phyloP scores from a whole-genome alignment of 2,113 vertebrate genomes.

The Haplochromis vanheusdeni region DNA sequence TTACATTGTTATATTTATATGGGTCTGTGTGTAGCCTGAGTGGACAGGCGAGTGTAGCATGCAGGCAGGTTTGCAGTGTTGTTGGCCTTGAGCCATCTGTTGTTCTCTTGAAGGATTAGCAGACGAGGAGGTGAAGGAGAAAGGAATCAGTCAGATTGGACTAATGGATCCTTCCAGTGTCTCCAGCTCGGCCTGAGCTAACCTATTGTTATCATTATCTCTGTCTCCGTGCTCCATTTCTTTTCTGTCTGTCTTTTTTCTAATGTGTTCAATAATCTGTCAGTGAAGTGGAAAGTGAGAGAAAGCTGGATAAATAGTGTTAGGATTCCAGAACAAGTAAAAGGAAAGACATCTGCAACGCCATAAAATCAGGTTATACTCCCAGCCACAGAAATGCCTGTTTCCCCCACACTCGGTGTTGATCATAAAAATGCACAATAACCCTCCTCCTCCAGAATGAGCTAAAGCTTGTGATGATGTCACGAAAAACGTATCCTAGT shows the following conservation, averaged over 20 bases:
- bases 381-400: not conserved
- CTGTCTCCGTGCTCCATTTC: constrained; percentile 17
- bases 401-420: not conserved
- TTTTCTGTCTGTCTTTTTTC: not conserved
- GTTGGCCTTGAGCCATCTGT: constrained; percentile 52
- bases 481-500: not conserved
- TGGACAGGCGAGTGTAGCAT: not conserved
- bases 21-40: not conserved
- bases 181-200: not conserved
- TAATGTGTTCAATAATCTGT: not conserved
- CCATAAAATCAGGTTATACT: not conserved
- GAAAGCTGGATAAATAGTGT: not conserved
- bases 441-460: not conserved
- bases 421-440: not conserved
- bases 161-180: constrained; percentile 47
- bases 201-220: constrained; percentile 9
- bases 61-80: constrained; percentile 16
- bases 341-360: not conserved
- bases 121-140: constrained; percentile 25
- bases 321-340: not conserved
- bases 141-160: constrained; percentile 50
- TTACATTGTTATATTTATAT: not conserved
- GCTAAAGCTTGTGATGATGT: not conserved
- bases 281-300: not conserved
- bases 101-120: constrained; percentile 54